Evolutionary conservation across 2,888 invertebrate genomes (phyloP).

Genomic region (Zeuzera pyrina): DNA sequence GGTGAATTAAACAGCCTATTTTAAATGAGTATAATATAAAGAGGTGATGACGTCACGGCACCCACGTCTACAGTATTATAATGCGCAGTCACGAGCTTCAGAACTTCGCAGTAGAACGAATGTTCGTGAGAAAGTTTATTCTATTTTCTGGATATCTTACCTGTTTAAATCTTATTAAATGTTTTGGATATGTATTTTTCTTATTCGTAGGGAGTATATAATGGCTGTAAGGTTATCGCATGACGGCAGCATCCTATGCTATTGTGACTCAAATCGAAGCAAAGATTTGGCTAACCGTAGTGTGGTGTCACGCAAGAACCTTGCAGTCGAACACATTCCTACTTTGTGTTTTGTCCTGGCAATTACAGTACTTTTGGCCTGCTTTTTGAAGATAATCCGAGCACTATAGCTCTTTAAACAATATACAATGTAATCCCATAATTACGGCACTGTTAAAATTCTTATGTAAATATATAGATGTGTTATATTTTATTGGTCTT

Average conservation of each 20-base stretch:
- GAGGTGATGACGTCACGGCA: conserved; percentile 15
- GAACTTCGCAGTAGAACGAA: too few species aligned
- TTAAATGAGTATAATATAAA: conserved; percentile 23
- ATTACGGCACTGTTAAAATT: conserved; percentile 65
- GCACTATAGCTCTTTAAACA: conserved; percentile 46
- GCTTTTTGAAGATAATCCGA: conserved; percentile 36
- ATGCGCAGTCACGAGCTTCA: too few species aligned
- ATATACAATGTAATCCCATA: conserved; percentile 47
- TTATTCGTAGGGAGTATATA: conserved; percentile 5
- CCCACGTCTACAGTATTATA: too few species aligned
- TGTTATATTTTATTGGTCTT: too few species aligned
- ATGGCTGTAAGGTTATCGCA: conserved; percentile 31
- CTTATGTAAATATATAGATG: conserved; percentile 72
- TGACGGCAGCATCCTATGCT: conserved; percentile 64
- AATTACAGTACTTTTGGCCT: conserved; percentile 43
- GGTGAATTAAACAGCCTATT: conserved; percentile 23
- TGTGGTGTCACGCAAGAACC: conserved; percentile 40
- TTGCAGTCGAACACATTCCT: conserved; percentile 41
- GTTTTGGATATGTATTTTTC: too few species aligned
- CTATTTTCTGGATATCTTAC: too few species aligned
- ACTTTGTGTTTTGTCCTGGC: conserved; percentile 39
- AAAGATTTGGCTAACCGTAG: conserved; percentile 59
- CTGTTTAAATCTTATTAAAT: too few species aligned
- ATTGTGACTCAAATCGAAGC: conserved; percentile 49
- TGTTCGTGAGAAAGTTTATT: too few species aligned